Conservation (phyloP, 2,797 vertebrate species). For the Echiichthys vipera region DNA sequence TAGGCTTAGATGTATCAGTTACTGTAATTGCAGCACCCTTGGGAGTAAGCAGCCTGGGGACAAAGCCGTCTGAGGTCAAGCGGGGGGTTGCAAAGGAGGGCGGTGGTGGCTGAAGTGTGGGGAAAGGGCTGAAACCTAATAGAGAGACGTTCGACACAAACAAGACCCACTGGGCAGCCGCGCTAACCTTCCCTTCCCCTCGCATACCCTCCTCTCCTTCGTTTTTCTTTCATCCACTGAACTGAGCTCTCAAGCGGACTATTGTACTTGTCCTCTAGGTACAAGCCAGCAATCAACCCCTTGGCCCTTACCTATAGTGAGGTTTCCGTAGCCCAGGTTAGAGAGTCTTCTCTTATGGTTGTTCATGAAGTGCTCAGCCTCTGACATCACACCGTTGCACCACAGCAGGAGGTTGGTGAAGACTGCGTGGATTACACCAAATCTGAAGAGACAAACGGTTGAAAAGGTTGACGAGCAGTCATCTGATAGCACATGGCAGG, state of each 20-base stretch:
- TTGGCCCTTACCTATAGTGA: conserved; percentile 89
- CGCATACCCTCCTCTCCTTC: conserved; percentile 49
- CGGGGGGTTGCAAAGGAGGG: conserved; percentile 71
- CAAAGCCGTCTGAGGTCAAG: conserved; percentile 81
- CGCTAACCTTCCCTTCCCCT: conserved; percentile 62
- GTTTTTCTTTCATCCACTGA: conserved; percentile 71
- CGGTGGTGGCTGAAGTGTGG: conserved; percentile 68
- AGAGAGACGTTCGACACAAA: conserved; percentile 74
- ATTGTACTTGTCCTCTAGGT: conserved; percentile 72
- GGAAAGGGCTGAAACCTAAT: conserved; percentile 80
- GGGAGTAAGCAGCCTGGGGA: conserved; percentile 73
- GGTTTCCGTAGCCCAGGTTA: conserved; percentile 88
- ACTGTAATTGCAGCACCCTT: conserved; percentile 84
- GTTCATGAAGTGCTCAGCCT: conserved; percentile 94
- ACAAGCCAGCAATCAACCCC: conserved; percentile 76
- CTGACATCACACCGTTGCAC: conserved; percentile 93
- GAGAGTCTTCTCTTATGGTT: conserved; percentile 91
- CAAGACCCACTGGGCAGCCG: conserved; percentile 63
- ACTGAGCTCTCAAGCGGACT: conserved; percentile 75
- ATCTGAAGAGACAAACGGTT: conserved; percentile 81
- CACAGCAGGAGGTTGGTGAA: conserved; percentile 97
- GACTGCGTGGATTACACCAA: conserved; percentile 97
- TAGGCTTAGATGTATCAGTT: conserved; percentile 85
- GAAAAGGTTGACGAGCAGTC: neutral
- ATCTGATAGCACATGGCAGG: neutral